Base-by-base conservation (phyloP, 2,888 invertebrate species). In the Dendrolimus houi region DNA sequence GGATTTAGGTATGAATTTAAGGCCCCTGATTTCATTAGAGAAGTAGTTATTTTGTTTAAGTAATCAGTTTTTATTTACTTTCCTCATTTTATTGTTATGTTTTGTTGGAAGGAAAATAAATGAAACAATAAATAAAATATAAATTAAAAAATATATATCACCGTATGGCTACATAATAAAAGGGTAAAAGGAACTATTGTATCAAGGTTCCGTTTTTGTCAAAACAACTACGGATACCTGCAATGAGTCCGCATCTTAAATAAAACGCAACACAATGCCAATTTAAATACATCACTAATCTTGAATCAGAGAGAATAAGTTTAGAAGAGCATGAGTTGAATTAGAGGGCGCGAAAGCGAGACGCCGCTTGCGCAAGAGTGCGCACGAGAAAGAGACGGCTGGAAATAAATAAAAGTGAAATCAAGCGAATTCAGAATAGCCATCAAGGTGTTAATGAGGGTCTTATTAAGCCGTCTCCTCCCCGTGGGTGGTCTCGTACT, bases 401-500 rank as follows among this genome's bases (percentile, higher is more conserved):
- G 75, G 3, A 81, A 83, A 83, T 82, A 86, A 87, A 86, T 85
- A 85, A 87, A 85, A 85, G 74, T 83, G 76, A 82, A 86, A 85
- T 84, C 85, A 84, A 79, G 84, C 84, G 87, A 87, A 89, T 87
- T 87, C 87, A 86, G 87, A 87, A 88, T 86, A 85, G 81, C 87
- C 86, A 87, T 88, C 86, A 87, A 88, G 88, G 89, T 90, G 89
- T 88, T 90, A 89, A 90, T 88, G 87, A 88, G 88, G 82, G 81
- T 81, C 87, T 88, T 90, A 90, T 90, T 88, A 88, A 90, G 89
- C 86, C 86, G 87, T 89, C 87, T 85, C 81, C 84, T 80, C 85
- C 83, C 83, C 61, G 81, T 88, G 89, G 89, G 89, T 88, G 89
- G 89, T 89, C 89, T 78, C 77, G 76, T 76, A 75, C 75, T 79